Conservation (phyloP, 2,797 vertebrate genomes). For the Adelosebastes latens region DNA sequence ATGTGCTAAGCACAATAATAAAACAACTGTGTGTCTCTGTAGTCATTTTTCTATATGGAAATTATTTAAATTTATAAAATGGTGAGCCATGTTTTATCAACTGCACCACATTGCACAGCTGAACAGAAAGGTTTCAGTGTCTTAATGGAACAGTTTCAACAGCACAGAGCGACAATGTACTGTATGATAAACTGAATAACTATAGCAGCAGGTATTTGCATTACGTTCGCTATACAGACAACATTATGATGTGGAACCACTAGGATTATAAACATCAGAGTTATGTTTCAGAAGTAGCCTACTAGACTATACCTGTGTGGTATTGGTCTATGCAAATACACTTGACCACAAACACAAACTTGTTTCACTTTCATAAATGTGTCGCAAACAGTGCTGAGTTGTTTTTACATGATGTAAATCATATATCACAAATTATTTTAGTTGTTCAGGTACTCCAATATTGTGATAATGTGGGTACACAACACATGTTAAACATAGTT, state of each 20-base stretch:
- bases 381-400: background rate
- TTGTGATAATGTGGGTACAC: background rate
- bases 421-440: background rate
- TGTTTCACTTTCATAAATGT: background rate
- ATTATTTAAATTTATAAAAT: background rate
- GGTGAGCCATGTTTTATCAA: background rate
- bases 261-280: background rate
- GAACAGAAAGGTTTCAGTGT: constrained; percentile 5
- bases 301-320: background rate
- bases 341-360: background rate
- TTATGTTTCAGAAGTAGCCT: background rate
- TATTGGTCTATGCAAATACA: background rate
- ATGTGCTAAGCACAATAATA: background rate
- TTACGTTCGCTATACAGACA: background rate
- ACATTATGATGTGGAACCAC: background rate
- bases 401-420: background rate
- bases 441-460: background rate
- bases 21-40: background rate
- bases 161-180: background rate
- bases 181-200: background rate
- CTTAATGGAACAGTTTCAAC: constrained; percentile 2
- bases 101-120: background rate
- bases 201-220: constrained; percentile 2
- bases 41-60: background rate
- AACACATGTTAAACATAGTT: background rate